Percentiles rank a stretch among this genome's conserved stretches.
Conservation (phyloP, 1,140 invertebrate species). For the Heliconius eleuchia region DNA sequence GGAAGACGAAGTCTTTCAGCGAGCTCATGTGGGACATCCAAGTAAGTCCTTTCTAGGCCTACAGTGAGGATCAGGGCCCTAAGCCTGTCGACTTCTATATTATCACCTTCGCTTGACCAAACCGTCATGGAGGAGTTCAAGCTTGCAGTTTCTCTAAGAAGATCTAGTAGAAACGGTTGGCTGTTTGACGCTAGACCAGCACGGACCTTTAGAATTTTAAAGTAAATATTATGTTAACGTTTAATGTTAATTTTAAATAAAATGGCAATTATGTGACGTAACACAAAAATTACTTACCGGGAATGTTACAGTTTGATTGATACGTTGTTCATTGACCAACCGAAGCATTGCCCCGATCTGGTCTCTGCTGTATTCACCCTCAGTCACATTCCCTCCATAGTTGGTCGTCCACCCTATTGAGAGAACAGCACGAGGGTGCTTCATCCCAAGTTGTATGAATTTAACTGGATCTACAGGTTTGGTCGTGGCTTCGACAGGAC, state of each 20-base stretch:
- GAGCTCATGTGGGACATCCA: conserved; percentile 86
- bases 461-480: conserved; percentile 85
- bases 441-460: conserved; percentile 83
- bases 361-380: conserved; percentile 84
- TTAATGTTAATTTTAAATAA: too few relatives aligned
- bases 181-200: conserved; percentile 88
- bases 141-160: conserved; percentile 76
- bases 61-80: conserved; percentile 83
- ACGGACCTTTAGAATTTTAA: conserved; percentile 84
- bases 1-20: conserved; percentile 79
- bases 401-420: conserved; percentile 95
- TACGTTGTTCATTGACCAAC: conserved; percentile 80
- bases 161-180: conserved; percentile 75
- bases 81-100: conserved; percentile 83
- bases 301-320: conserved; percentile 89
- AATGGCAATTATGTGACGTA: too few relatives aligned
- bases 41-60: conserved; percentile 84
- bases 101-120: conserved; percentile 85
- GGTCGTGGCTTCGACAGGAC: conserved; percentile 85
- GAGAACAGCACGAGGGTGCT: conserved; percentile 86
- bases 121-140: conserved; percentile 85
- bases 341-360: conserved; percentile 89
- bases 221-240: neutral
- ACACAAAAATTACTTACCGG: conserved; percentile 81
- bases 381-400: conserved; percentile 79